Conservation (phyloP, 2,797 vertebrate species). For the Oophaga sylvatica region DNA sequence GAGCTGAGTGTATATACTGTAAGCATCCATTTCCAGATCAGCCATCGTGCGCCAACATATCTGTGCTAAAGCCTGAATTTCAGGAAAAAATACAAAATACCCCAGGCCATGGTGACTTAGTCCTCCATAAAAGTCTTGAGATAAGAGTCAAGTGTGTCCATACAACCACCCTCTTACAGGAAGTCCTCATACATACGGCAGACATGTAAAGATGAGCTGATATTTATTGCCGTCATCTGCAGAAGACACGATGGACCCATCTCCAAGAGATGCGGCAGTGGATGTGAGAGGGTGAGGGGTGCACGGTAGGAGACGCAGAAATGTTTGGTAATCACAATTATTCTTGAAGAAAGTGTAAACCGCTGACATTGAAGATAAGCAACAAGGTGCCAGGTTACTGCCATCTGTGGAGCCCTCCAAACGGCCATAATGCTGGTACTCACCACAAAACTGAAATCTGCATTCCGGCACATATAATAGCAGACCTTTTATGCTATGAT, state of each 20-base stretch:
- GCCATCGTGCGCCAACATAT: no score
- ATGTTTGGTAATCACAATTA: not conserved
- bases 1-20: no score
- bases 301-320: not conserved
- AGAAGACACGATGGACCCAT: not conserved
- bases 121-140: not conserved
- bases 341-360: slow-evolving; percentile 39
- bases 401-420: not conserved
- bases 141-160: no score
- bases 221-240: not conserved
- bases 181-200: not conserved
- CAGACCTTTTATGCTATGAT: no score
- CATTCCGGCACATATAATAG: not conserved
- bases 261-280: not conserved
- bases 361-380: slow-evolving; percentile 46
- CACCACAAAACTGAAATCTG: not conserved
- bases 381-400: slow-evolving; percentile 35
- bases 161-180: no score
- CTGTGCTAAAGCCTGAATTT: no score
- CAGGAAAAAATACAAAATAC: no score
- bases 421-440: slow-evolving; percentile 28
- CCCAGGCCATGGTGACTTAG: no score
- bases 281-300: not conserved
- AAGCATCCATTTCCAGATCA: no score
- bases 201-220: slow-evolving; percentile 20